phyloP scores from a whole-genome alignment of 2,888 invertebrate species.

The Lochmaea capreae region DNA sequence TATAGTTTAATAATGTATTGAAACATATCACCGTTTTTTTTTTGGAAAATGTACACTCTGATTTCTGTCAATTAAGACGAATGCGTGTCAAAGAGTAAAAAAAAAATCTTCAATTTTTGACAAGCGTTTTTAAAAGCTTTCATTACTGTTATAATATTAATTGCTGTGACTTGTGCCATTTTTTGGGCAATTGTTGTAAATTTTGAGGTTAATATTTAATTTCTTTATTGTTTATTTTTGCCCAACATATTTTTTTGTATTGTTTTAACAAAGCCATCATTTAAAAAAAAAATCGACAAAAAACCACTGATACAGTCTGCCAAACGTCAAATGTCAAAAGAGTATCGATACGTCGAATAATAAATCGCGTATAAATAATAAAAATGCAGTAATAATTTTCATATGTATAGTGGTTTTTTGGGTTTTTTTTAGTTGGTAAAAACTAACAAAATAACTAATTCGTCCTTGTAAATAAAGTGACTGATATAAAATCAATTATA shows the following conservation, averaged over 20 bases:
- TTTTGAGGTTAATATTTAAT: conserved; percentile 37
- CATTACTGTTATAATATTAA: conserved; percentile 48
- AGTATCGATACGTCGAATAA: neutral
- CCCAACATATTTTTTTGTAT: conserved; percentile 31
- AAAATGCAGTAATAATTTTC: neutral
- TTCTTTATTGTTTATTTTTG: conserved; percentile 42
- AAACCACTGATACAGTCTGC: neutral
- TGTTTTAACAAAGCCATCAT: conserved; percentile 4
- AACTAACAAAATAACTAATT: conserved; percentile 41
- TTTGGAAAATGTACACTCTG: conserved; percentile 11
- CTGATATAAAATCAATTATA: conserved; percentile 52
- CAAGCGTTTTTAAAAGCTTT: conserved; percentile 37
- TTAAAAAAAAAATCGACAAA: neutral
- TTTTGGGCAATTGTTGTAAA: conserved; percentile 46
- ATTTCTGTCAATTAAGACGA: conserved; percentile 25
- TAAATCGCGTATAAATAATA: neutral
- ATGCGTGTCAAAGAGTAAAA: neutral
- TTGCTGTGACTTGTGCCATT: conserved; percentile 67
- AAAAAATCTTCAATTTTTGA: conserved; percentile 10
- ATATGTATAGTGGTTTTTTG: neutral
- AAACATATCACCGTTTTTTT: conserved; percentile 49
- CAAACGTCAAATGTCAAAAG: neutral
- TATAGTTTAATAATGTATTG: conserved; percentile 47
- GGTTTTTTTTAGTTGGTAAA: conserved; percentile 13
- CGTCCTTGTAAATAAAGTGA: conserved; percentile 54